Evolutionary conservation across 2,888 invertebrate genomes (phyloP).

Genomic region (Chironomus tentans): DNA sequence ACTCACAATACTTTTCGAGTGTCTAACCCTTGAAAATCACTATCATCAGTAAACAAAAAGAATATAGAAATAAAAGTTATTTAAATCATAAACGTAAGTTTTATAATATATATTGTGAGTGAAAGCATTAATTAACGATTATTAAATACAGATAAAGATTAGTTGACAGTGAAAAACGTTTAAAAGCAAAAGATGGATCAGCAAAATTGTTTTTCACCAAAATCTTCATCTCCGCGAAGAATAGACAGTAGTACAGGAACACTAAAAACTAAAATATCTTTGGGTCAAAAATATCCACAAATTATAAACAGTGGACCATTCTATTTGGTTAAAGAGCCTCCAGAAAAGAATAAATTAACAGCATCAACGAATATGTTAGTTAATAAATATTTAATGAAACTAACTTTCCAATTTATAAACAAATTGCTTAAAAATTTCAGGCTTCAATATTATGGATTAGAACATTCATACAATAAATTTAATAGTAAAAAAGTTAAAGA

Average conservation of each 20-base stretch:
- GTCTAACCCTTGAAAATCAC: too few species aligned
- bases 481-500: conserved; percentile 94
- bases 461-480: conserved; percentile 96
- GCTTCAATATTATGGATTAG: conserved; percentile 85
- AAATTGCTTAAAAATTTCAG: conserved; percentile 51
- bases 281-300: conserved; percentile 86
- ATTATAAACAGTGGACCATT: conserved; percentile 97
- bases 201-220: conserved; percentile 63
- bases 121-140: too few species aligned
- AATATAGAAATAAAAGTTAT: too few species aligned
- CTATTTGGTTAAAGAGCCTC: conserved; percentile 95
- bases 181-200: background rate
- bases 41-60: too few species aligned
- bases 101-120: too few species aligned
- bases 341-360: conserved; percentile 75
- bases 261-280: conserved; percentile 91
- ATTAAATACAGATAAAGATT: too few species aligned
- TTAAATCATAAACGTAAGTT: too few species aligned
- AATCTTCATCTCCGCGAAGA: conserved; percentile 88
- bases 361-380: conserved; percentile 73
- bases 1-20: too few species aligned
- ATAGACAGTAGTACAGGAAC: conserved; percentile 93
- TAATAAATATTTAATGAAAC: too few species aligned
- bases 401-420: background rate
- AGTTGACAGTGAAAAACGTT: too few species aligned